These are phyloP conservation scores for Apomyelois bistriatella DNA, from an alignment of 2,888 invertebrate genomes.

Conservation along the genomic window DNA sequence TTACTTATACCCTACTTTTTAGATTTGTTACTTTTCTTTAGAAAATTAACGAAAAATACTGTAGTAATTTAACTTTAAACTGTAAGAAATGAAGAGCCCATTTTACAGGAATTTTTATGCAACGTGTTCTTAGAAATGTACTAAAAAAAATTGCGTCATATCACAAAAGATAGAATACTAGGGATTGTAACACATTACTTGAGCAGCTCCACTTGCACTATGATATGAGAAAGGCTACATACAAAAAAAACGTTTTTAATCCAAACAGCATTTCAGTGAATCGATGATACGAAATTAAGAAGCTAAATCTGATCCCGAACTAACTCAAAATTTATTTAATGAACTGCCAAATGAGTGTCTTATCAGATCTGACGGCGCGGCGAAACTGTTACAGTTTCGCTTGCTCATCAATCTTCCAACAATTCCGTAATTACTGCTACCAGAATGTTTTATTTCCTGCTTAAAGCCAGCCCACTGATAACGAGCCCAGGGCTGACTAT, in stretches of 20 bases:
- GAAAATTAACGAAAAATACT: constrained; percentile 15
- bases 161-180: too few relatives aligned
- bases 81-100: too few relatives aligned
- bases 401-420: constrained; percentile 14
- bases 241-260: too few relatives aligned
- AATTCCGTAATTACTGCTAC: constrained; percentile 21
- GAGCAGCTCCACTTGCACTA: too few relatives aligned
- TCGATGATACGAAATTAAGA: too few relatives aligned
- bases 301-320: constrained; percentile 18
- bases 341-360: neutral
- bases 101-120: too few relatives aligned
- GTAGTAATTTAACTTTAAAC: neutral
- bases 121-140: too few relatives aligned
- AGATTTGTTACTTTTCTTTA: constrained; percentile 19
- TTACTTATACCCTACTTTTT: neutral
- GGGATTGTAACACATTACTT: too few relatives aligned
- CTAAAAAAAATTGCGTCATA: too few relatives aligned
- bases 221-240: too few relatives aligned
- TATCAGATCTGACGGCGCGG: neutral
- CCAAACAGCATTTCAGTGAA: too few relatives aligned
- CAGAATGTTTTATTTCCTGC: constrained; percentile 61
- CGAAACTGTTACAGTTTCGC: too few relatives aligned
- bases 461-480: constrained; percentile 51
- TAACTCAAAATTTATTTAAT: neutral
- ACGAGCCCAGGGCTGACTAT: constrained; percentile 39